Evolutionary conservation across 2,113 vertebrate genomes (phyloP).

Genomic region (Cephalopterus ornatus): DNA sequence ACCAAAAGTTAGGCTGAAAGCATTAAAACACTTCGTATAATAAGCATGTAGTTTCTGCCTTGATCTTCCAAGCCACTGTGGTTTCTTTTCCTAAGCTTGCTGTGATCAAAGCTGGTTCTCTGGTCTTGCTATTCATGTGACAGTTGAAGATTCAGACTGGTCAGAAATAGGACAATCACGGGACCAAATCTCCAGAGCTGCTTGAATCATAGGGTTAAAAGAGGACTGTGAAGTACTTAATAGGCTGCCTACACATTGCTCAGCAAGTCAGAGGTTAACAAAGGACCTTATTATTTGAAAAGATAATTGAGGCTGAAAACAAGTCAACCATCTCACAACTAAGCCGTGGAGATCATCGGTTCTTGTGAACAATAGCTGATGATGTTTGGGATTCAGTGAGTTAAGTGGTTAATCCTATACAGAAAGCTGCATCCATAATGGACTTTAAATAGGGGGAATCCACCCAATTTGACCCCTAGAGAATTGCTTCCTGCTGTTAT

Average conservation of each 20-base stretch:
- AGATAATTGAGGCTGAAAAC: conserved; percentile 50
- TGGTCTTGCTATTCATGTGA: neutral
- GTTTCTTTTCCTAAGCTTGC: neutral
- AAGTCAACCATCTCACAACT: conserved; percentile 20
- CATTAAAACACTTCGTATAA: neutral
- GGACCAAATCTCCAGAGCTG: neutral
- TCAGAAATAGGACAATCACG: neutral
- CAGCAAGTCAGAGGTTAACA: conserved; percentile 58
- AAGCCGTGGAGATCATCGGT: conserved; percentile 35
- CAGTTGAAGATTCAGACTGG: neutral
- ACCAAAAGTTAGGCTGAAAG: neutral
- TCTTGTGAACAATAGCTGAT: conserved; percentile 41
- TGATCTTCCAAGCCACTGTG: neutral
- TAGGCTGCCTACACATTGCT: conserved; percentile 20
- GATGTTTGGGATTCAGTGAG: conserved; percentile 9
- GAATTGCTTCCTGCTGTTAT: conserved; percentile 34
- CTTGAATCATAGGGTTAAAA: neutral
- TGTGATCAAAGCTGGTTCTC: neutral
- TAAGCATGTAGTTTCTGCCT: neutral
- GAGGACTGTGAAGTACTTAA: neutral
- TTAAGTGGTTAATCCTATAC: conserved; percentile 59
- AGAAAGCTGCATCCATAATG: conserved; percentile 50
- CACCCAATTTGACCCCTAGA: conserved; percentile 22
- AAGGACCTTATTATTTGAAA: conserved; percentile 37
- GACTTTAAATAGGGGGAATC: conserved; percentile 27